Evolutionary conservation across 2,888 invertebrate genomes (phyloP), one percentile per base, ranked within the genome.

Genomic region (Epirrhoe tristata): DNA sequence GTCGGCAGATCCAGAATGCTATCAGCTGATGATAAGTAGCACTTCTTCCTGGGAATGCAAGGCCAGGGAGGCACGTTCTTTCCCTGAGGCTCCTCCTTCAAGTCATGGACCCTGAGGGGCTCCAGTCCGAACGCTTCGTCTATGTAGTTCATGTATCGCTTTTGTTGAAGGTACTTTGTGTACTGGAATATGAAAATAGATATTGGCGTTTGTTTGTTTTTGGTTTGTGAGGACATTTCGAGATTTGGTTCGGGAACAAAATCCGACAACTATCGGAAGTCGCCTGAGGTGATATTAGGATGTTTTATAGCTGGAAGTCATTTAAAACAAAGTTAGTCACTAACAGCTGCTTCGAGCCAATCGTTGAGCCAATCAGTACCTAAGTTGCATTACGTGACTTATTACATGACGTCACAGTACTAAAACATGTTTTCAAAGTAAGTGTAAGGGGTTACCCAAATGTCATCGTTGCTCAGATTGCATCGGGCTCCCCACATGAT

Each of bases 1-100:
- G 79, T 75, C 0, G 93, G 93, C 12, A 93, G 73, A 69, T 93
- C 93, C 24, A 93, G 76, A 0, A 93, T 84, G 72, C 87, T 93
- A 62, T 93, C 90, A 1, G 89, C 88, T 0, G 89, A 85, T 0
- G 86, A 82, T 1, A 93, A 71, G 56, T 79, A 87, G 16, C 76
- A 74, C 65, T 74, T 87, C 67, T 80, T 83, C 54, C 93, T 74
- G 0, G 93, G 92, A 0, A 76, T 69, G 58, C 93, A 93, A 0
- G 93, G 93, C 93, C 93, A 93, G 10, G 81, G 71, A 58, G 79
- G 81, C 1, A 79, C 63, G 4, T 55, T 36, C 55, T 58, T 57
- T 4, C 72, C 67, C 5, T 80, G 73, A 0, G 66, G 63, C 0
- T 67, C 66, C 6, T 54, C n/a, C 54, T 63, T 67, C 4, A 34